Evolutionary conservation across 30 jellyfish, hydroid and myxozoan species (phyloP).

Genomic region (Phacellophora camtschatica): DNA sequence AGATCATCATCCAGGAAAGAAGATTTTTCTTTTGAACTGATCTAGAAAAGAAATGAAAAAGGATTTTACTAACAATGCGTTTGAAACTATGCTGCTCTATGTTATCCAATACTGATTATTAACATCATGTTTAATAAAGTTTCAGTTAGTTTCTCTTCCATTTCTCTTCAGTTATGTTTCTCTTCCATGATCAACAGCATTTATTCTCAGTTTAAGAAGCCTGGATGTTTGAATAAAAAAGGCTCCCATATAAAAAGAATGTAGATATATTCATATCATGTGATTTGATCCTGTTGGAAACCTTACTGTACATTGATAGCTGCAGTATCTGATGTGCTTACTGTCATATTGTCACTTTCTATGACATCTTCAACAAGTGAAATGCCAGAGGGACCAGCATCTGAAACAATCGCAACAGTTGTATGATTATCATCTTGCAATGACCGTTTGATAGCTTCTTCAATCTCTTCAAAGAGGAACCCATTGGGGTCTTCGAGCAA

Average conservation of each 20-base stretch:
- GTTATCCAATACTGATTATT: not conserved
- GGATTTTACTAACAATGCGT: not conserved
- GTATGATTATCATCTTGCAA: conserved; percentile 4
- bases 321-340: not conserved
- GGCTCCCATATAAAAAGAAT: not conserved
- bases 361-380: conserved; percentile 9
- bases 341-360: conserved; percentile 8
- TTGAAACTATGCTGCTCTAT: not conserved
- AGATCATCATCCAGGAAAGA: conserved; percentile 16
- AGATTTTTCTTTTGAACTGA: conserved; percentile 9
- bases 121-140: not conserved
- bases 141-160: not conserved
- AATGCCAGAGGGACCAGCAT: conserved; percentile 21
- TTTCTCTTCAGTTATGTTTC: no score
- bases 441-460: conserved; percentile 10
- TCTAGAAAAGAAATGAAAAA: not conserved
- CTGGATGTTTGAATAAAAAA: not conserved
- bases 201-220: not conserved
- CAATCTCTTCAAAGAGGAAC: conserved; percentile 10
- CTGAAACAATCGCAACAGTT: not conserved
- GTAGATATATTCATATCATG: conserved; percentile 9
- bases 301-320: not conserved
- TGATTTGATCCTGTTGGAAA: conserved; percentile 12
- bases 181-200: not conserved
- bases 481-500: conserved; percentile 12